Evolutionary conservation across 2,797 vertebrate species (phyloP).

Genomic region (Enteromius anoplus): DNA sequence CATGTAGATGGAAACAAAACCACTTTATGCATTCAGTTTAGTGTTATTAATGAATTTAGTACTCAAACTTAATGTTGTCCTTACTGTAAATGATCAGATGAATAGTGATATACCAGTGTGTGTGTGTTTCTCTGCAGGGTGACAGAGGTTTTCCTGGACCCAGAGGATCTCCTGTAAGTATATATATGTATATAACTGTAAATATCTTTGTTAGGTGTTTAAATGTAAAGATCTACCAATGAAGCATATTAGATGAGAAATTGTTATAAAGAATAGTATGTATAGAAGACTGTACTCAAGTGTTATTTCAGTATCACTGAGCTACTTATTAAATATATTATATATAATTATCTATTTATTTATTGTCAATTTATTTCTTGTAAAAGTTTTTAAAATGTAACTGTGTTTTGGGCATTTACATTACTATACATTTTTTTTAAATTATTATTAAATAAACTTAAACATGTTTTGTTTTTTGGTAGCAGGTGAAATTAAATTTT

Average conservation of each 20-base stretch:
- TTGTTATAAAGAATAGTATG: too few species aligned
- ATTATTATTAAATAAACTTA: too few species aligned
- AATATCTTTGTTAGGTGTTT: too few species aligned
- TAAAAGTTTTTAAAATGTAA: neutral
- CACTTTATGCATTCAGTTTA: neutral
- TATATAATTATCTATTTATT: neutral
- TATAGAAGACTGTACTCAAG: too few species aligned
- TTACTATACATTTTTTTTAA: neutral
- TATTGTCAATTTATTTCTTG: neutral
- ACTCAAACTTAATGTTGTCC: too few species aligned
- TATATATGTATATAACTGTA: too few species aligned
- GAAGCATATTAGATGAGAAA: too few species aligned
- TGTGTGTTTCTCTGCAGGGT: constrained; percentile 69
- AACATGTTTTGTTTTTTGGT: neutral
- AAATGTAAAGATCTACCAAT: too few species aligned
- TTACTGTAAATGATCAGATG: neutral
- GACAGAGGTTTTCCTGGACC: constrained; percentile 77
- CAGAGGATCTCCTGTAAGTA: constrained; percentile 75
- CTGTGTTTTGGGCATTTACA: neutral
- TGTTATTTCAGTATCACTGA: neutral
- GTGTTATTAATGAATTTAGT: neutral
- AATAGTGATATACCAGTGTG: neutral
- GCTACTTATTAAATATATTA: too few species aligned
- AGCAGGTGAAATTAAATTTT: neutral
- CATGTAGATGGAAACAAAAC: neutral